These are phyloP conservation scores for Oceanodroma tethys DNA, from an alignment of 2,113 vertebrate species.

Conservation along the genomic window DNA sequence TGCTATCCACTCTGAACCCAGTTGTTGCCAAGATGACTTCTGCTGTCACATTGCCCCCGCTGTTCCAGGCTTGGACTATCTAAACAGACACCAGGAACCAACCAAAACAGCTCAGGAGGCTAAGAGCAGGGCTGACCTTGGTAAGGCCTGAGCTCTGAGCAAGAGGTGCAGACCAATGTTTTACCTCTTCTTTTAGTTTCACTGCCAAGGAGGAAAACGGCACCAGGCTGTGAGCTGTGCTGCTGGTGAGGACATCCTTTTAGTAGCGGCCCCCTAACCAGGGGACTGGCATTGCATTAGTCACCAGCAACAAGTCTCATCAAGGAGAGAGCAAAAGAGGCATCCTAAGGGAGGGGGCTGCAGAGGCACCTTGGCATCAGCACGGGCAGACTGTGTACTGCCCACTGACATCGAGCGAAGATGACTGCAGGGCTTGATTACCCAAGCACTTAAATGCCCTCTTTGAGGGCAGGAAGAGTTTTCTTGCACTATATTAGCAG, in stretches of 20 bases:
- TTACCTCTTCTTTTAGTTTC: background rate
- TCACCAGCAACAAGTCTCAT: background rate
- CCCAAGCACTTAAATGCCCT: background rate
- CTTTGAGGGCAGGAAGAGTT: background rate
- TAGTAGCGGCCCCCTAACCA: background rate
- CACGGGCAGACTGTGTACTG: background rate
- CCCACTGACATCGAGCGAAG: background rate
- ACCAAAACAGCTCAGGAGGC: background rate
- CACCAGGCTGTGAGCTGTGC: background rate
- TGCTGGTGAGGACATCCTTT: background rate
- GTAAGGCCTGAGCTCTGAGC: background rate
- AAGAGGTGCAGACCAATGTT: background rate
- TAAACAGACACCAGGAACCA: background rate
- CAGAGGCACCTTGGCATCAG: background rate
- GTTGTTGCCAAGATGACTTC: background rate
- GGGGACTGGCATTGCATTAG: background rate
- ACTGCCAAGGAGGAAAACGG: background rate
- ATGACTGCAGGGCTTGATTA: background rate
- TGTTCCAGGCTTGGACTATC: background rate
- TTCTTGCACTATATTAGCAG: background rate
- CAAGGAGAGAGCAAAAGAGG: background rate
- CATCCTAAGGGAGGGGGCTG: background rate
- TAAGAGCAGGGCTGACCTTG: background rate
- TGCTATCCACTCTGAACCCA: background rate
- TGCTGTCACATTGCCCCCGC: background rate